Conservation (phyloP, 2,888 invertebrate genomes). For the Schizotus pectinicornis region DNA sequence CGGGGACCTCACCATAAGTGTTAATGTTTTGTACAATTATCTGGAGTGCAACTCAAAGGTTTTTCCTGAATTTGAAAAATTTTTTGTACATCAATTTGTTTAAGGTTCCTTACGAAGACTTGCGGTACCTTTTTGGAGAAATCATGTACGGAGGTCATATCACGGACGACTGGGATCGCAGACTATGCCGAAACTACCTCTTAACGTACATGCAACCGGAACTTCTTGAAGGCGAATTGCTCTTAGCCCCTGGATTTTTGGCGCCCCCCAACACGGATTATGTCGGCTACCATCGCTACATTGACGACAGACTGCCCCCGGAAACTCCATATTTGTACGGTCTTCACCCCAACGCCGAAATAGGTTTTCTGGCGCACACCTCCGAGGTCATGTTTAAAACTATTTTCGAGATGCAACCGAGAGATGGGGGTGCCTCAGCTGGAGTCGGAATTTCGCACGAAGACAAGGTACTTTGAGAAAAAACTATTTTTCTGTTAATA, state of each 20-base stretch:
- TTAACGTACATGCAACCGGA: slow-evolving; percentile 88
- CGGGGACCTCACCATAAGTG: slow-evolving; percentile 91
- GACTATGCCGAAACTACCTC: slow-evolving; percentile 84
- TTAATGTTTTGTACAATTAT: slow-evolving; percentile 89
- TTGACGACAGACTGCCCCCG: slow-evolving; percentile 83
- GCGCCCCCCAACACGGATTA: slow-evolving; percentile 91
- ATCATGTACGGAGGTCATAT: slow-evolving; percentile 99
- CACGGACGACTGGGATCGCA: slow-evolving; percentile 94
- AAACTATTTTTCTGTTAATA: not conserved
- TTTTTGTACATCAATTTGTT: slow-evolving; percentile 2
- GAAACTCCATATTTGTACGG: slow-evolving; percentile 93
- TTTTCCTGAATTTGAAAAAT: not conserved
- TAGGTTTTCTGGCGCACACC: slow-evolving; percentile 87
- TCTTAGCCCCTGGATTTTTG: slow-evolving; percentile 82
- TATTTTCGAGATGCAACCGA: slow-evolving; percentile 89
- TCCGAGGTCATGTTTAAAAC: slow-evolving; percentile 85
- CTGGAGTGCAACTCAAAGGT: slow-evolving; percentile 83
- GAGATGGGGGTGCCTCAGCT: slow-evolving; percentile 75
- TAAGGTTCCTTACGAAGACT: slow-evolving; percentile 87
- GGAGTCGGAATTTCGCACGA: slow-evolving; percentile 78
- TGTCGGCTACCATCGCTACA: slow-evolving; percentile 83
- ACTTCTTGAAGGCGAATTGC: slow-evolving; percentile 84
- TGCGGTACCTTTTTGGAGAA: slow-evolving; percentile 93
- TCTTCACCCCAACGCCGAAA: slow-evolving; percentile 93
- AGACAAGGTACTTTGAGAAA: slow-evolving; percentile 66